Percentiles rank a stretch among this genome's conserved stretches.
phyloP scores from a whole-genome alignment of 2,113 vertebrate species.

The Arenaria interpres region DNA sequence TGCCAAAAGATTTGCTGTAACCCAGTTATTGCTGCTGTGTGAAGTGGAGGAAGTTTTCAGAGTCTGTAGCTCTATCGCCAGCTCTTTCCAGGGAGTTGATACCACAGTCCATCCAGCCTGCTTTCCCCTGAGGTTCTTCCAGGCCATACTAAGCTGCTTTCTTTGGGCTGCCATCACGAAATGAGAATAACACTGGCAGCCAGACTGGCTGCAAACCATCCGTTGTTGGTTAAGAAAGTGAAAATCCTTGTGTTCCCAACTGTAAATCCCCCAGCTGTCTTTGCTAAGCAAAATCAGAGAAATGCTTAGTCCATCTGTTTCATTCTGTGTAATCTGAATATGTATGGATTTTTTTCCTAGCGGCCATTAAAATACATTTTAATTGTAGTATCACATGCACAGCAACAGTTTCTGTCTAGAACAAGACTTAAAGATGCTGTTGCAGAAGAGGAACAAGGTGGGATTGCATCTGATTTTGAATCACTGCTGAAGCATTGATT shows the following conservation, averaged over 20 bases:
- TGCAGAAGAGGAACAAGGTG: neutral
- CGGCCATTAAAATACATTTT: neutral
- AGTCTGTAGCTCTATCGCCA: neutral
- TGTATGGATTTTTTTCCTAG: neutral
- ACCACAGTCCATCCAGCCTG: neutral
- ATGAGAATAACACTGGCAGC: neutral
- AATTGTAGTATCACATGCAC: neutral
- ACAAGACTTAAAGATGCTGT: neutral
- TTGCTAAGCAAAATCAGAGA: slow-evolving; percentile 5
- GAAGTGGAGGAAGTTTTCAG: neutral
- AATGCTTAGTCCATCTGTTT: neutral
- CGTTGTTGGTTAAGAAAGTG: neutral
- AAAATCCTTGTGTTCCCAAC: neutral
- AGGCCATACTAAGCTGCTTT: neutral
- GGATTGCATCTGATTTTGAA: neutral
- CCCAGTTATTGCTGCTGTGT: neutral
- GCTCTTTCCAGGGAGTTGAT: neutral
- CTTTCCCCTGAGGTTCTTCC: neutral
- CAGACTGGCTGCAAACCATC: neutral
- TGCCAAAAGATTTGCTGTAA: slow-evolving; percentile 10
- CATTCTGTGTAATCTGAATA: neutral
- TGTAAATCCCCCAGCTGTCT: slow-evolving; percentile 18
- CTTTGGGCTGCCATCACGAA: neutral
- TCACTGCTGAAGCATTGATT: neutral
- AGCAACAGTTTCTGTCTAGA: neutral